Evolutionary conservation across 2,888 invertebrate species (phyloP).

Genomic region (Rotaria socialis): DNA sequence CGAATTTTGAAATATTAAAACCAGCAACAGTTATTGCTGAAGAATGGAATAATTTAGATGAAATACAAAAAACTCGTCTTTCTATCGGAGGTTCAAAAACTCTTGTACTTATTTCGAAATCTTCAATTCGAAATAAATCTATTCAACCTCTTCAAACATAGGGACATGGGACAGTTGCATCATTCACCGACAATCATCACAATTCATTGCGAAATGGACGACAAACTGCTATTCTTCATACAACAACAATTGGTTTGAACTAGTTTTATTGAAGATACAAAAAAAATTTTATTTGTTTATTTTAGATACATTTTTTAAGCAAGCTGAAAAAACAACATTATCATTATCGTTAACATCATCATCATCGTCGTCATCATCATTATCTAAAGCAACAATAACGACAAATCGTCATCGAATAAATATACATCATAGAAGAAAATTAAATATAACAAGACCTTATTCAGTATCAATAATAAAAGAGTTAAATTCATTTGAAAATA

Average conservation of each 20-base stretch:
- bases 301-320: no score
- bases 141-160: neutral
- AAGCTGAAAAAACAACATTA: no score
- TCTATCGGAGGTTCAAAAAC: neutral
- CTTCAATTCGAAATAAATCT: neutral
- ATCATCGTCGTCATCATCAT: no score
- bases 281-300: neutral
- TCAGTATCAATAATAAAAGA: neutral
- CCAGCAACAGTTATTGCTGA: slow-evolving; percentile 33
- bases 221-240: neutral
- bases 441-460: neutral
- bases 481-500: neutral
- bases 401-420: no score
- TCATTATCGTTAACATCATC: no score
- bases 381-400: no score
- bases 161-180: slow-evolving; percentile 31
- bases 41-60: slow-evolving; percentile 33
- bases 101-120: slow-evolving; percentile 32
- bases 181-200: neutral
- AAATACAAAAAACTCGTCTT: neutral
- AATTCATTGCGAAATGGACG: neutral
- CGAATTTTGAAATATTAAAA: slow-evolving; percentile 35
- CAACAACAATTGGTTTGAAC: neutral
- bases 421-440: no score
- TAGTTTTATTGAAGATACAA: no score